These are phyloP conservation scores for Babylonia areolata DNA, from an alignment of 1,140 invertebrate species.

Conservation along the genomic window DNA sequence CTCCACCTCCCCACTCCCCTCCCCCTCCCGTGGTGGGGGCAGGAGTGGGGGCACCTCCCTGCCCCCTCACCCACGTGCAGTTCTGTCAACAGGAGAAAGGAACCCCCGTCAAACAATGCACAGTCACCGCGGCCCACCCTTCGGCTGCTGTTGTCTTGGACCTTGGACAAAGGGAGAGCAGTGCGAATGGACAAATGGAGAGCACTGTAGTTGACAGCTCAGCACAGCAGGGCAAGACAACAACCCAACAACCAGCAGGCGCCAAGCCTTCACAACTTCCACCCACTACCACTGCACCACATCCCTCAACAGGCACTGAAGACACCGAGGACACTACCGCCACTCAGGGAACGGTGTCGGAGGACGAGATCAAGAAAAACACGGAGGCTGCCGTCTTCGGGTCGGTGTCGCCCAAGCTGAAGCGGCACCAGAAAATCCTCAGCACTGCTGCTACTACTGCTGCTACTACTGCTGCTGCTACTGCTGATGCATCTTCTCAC, in stretches of 20 bases:
- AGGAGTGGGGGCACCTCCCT: too few species aligned
- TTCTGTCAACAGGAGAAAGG: constrained; percentile 29
- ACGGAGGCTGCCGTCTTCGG: constrained; percentile 47
- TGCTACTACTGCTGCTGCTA: too few species aligned
- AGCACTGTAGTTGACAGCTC: neutral
- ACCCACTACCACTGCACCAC: neutral
- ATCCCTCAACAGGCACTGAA: neutral
- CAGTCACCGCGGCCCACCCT: neutral
- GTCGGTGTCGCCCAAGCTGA: constrained; percentile 48
- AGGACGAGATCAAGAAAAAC: constrained; percentile 6
- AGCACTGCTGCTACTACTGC: too few species aligned
- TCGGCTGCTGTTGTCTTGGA: constrained; percentile 23
- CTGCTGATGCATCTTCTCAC: too few species aligned
- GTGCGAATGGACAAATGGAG: neutral
- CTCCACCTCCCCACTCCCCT: neutral
- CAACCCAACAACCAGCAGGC: too few species aligned
- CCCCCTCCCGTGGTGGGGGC: too few species aligned
- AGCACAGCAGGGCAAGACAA: too few species aligned
- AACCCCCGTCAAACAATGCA: constrained; percentile 28
- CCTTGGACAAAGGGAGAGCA: neutral
- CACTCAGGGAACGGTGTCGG: neutral
- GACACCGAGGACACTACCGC: neutral
- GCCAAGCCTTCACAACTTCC: too few species aligned
- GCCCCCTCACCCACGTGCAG: neutral
- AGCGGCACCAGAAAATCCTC: constrained; percentile 22